Base-by-base conservation (phyloP, 2,113 vertebrate genomes). In the Anolis carolinensis region DNA sequence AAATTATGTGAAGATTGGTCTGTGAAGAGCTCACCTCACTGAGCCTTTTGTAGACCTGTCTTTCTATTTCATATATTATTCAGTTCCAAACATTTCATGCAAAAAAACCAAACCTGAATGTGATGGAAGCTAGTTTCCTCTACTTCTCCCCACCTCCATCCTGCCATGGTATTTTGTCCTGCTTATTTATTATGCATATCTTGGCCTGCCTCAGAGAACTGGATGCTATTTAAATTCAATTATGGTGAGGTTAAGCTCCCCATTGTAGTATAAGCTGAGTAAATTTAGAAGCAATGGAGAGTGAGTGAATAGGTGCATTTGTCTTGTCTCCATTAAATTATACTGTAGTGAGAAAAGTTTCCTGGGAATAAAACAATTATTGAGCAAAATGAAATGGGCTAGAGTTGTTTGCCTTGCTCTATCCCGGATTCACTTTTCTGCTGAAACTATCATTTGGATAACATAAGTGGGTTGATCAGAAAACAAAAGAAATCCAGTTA, bases 201-300 rank as follows among this genome's bases (percentile, higher is more conserved):
- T 73, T 91, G 86, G 86, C 86, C 87, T 80, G 71, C 87, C 48
- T 93, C 88, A 88, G 86, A 88, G 81, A 93, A 91, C 72, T 91
- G 81, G 74, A 89, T 90, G 83, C 89, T 92, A 90, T 93, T 95
- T 93, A 93, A 93, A 95, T 94, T 91, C 90, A 93, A 88, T 94
- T 92, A 88, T 67, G 88, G 68, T 77, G 90, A 95, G 92, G 92
- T 94, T 90, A 92, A 92, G 82, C 86, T 92, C 89, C 52, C 87
- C 89, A 90, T 92, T 90, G 86, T 92, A 89, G 86, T 88, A 93
- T 74, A 30, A 87, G 87, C 59, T 70, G 65, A 92, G 86, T 94
- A 93, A 90, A 94, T 96, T 95, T 93, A 92, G 90, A 94, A 93
- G 83, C 72, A 80, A 59, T 93, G 14, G 95, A 94, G 82, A 89